Base-by-base conservation (phyloP, 2,888 invertebrate species). In the Coecobrya sp. region DNA sequence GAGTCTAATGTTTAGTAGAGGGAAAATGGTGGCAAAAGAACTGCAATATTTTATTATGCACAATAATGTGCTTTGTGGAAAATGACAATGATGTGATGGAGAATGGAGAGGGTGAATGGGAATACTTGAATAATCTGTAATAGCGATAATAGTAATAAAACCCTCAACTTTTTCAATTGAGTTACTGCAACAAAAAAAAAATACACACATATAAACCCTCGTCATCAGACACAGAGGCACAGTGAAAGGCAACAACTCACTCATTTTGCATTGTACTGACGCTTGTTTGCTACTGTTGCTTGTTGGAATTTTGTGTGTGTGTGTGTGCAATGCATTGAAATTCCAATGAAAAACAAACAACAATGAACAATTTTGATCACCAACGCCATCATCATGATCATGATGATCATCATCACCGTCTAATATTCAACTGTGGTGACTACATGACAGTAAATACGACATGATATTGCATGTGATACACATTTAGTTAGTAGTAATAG, bases 111-210 rank as follows among this genome's bases (percentile, higher is more conserved):
- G 84, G 84, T 86, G 70, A 49, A 68, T 62, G 62, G 45, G 62
- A 19, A 55, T 65, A 62, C 45, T 25, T 36, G 42, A 84, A 42
- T 30, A 84, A 62, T 59, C 7, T 0, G 30, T 45, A 7, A 27
- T 62, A 19, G 45, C 8, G 30, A 36, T 65, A 45, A 84, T 84
- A 19, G 30, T 62, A 62, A 62, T 62, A 42, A 62, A 84, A 85
- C 10, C 10, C 52, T 52, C 36, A 55, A 73, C 55, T 59, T 84
- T 86, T 86, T 86, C 52, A 52, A 86, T 59, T 52, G 70, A 86
- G 86, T 86, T 86, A 55, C 86, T 73, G 30, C 52, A 86, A 73
- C 70, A 81, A 81, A 4, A 27, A 55, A 55, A 27, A 68, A 1
- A 59, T 11, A 59, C 11, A 49, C 11, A 76, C 19, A 70, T n/a